Conservation (phyloP, 1,140 invertebrate species). For the Caenorhabditis tropicalis region DNA sequence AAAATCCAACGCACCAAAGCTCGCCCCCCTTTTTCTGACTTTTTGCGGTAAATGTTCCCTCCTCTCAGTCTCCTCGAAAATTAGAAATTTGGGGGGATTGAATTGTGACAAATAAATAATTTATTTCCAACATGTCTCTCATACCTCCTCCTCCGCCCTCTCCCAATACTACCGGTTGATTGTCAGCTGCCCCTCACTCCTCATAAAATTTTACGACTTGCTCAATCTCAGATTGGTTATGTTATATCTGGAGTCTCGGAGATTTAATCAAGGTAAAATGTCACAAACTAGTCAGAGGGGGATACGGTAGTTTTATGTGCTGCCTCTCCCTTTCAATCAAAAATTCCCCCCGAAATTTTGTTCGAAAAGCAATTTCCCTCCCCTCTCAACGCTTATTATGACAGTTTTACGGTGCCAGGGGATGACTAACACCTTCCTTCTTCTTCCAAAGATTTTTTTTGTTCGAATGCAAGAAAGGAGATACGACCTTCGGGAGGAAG, state of each 20-base stretch:
- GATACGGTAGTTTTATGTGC: conserved; percentile 27
- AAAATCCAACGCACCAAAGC: not conserved
- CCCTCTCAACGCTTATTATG: too few relatives aligned
- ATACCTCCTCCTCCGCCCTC: too few relatives aligned
- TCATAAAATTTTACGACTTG: conserved; percentile 33
- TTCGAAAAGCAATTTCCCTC: too few relatives aligned
- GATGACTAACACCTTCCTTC: too few relatives aligned
- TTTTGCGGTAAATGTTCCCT: not conserved
- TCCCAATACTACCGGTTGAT: conserved; percentile 8
- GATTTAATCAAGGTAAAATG: conserved; percentile 39
- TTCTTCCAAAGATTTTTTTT: too few relatives aligned
- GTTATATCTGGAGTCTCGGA: not conserved
- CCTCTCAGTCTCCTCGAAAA: too few relatives aligned
- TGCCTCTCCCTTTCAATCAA: too few relatives aligned
- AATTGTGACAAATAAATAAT: conserved; percentile 11
- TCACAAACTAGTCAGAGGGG: not conserved
- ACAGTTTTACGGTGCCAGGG: too few relatives aligned
- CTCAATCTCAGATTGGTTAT: not conserved
- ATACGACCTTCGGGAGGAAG: too few relatives aligned
- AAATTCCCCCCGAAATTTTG: not conserved
- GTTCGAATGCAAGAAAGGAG: too few relatives aligned
- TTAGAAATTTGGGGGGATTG: too few relatives aligned
- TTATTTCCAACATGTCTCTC: conserved; percentile 9
- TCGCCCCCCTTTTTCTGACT: too few relatives aligned
- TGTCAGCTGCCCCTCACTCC: conserved; percentile 9